A percentile compares a stretch with the other conserved stretches of the same genome.
phyloP scores from a whole-genome alignment of 2,888 invertebrate genomes.

The Lysandra coridon region DNA sequence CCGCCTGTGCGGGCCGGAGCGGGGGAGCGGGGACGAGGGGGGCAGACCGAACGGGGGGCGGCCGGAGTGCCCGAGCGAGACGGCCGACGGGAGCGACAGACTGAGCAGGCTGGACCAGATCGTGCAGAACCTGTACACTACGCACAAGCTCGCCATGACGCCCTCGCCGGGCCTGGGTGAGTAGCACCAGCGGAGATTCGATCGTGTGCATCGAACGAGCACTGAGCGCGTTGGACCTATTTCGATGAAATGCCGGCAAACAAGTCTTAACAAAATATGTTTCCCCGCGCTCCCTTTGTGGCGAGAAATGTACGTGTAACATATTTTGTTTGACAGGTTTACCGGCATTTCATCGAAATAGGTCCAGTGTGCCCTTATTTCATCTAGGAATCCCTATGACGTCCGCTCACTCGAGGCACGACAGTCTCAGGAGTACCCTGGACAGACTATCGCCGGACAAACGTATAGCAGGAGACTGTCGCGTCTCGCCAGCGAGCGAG shows the following conservation, averaged over 20 bases:
- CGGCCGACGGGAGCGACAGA: conserved; percentile 54
- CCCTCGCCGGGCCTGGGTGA: conserved; percentile 47
- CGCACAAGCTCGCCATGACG: conserved; percentile 62
- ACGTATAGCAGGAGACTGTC: no score
- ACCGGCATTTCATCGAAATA: no score
- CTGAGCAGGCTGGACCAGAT: conserved; percentile 73
- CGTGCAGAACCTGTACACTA: conserved; percentile 71
- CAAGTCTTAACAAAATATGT: no score
- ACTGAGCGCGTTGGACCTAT: no score
- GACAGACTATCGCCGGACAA: not conserved
- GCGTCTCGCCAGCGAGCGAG: no score
- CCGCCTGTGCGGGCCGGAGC: not conserved
- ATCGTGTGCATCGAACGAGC: no score
- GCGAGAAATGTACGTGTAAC: no score
- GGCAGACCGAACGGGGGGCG: conserved; percentile 67
- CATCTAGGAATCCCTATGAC: not conserved
- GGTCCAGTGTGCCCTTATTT: not conserved
- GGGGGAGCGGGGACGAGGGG: conserved; percentile 50
- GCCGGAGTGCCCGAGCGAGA: conserved; percentile 36
- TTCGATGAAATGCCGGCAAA: no score
- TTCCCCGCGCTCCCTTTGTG: no score
- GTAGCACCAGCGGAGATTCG: not conserved
- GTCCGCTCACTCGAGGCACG: not conserved
- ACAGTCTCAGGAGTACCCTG: no score
- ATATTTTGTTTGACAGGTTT: no score